Conservation (phyloP, 2,888 invertebrate species). For the Aethes cnicana region DNA sequence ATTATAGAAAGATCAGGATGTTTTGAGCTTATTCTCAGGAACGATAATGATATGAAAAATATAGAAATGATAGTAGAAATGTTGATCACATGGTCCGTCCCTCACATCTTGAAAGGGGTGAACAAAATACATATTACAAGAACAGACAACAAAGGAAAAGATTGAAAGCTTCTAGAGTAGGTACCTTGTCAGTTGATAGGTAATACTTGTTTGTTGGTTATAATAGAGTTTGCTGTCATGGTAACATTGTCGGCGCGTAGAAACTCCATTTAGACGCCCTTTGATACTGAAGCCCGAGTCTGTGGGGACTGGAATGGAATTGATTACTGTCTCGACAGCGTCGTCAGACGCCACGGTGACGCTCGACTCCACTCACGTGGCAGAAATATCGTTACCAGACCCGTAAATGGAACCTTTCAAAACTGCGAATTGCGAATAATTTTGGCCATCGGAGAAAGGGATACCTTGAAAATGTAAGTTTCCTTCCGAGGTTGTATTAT, state of each 20-base stretch:
- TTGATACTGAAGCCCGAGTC: conserved; percentile 23
- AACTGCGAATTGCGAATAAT: too few species aligned
- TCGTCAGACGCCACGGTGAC: neutral
- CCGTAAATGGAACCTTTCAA: neutral
- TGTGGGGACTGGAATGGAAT: conserved; percentile 20
- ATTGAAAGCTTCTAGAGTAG: too few species aligned
- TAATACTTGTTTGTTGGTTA: neutral
- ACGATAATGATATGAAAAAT: conserved; percentile 3
- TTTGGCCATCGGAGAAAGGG: too few species aligned
- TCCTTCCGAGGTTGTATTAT: too few species aligned
- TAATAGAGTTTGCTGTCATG: conserved; percentile 19
- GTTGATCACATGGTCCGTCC: too few species aligned
- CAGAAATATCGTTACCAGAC: neutral
- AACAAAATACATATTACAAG: too few species aligned
- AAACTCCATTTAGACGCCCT: conserved; percentile 25
- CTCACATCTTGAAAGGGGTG: too few species aligned
- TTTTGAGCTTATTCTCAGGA: conserved; percentile 9
- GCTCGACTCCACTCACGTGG: neutral
- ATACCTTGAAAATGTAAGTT: too few species aligned
- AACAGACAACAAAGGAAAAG: neutral
- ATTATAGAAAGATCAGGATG: conserved; percentile 13
- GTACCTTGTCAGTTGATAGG: neutral
- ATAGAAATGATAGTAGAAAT: conserved; percentile 23
- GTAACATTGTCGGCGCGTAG: conserved; percentile 6
- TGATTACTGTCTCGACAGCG: conserved; percentile 20